Evolutionary conservation across 2,797 vertebrate genomes (phyloP).

Genomic region (Scolopax bukidnonensis): DNA sequence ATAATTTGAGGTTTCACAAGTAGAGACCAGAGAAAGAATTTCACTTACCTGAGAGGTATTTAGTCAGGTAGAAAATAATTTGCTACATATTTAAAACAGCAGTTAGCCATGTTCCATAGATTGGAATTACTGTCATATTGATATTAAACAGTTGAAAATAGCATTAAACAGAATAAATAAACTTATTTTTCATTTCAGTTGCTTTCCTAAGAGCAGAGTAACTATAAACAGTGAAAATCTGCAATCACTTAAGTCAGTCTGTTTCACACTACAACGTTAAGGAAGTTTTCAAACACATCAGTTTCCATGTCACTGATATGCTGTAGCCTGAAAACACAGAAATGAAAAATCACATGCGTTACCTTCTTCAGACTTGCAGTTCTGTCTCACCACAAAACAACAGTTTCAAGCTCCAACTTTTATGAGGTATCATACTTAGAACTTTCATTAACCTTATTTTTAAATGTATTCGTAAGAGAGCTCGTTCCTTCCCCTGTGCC

Average conservation of each 20-base stretch:
- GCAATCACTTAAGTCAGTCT: not conserved
- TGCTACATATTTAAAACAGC: not conserved
- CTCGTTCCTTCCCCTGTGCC: not conserved
- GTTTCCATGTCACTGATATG: not conserved
- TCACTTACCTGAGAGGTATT: not conserved
- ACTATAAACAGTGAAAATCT: not conserved
- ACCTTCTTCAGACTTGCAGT: not conserved
- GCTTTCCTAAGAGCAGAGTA: not conserved
- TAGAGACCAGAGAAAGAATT: not conserved
- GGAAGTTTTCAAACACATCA: not conserved
- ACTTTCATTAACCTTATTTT: not conserved
- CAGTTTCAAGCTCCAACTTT: not conserved
- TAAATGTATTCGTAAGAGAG: not conserved
- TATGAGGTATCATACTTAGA: not conserved
- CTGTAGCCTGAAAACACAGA: not conserved
- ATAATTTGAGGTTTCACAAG: not conserved
- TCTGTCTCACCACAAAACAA: not conserved
- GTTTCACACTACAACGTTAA: not conserved
- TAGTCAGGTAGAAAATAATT: not conserved
- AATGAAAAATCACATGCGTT: not conserved
- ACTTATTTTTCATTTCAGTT: not conserved
- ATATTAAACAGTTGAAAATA: not conserved
- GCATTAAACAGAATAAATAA: not conserved
- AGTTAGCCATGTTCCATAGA: not conserved
- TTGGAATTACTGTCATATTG: not conserved